Base-by-base conservation (phyloP, 2,888 invertebrate species). In the Drosophila kambysellisi region DNA sequence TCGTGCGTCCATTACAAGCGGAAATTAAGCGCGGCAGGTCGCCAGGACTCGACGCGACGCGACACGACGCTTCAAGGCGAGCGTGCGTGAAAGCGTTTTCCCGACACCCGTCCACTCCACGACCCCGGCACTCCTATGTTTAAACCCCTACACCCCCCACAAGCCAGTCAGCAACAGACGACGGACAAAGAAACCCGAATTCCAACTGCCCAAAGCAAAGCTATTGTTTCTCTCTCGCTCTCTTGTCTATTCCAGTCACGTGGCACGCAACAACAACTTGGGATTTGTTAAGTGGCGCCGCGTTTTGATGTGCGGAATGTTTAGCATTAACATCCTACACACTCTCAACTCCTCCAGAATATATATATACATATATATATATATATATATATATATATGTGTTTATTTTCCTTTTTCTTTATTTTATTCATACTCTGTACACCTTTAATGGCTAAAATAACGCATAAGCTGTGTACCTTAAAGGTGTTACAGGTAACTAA, bases 11-110 rank as follows among this genome's bases (percentile, higher is more conserved):
- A 91, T 90, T 92, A 83, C 85, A 82, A 86, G 82, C 91, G 90
- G 91, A 92, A 90, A 92, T 92, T 88, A 90, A 90, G 88, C 90
- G 84, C 89, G 87, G 89, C 91, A 83, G 85, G 81, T 89, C 85
- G 81, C 76, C 80, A 63, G 56, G 64, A 46, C 25, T 7, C 62
- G 50, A 51, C 33, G 77, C 73, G 64, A 56, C 25, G 25, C 25
- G 25, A 25, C 12, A 39, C 70, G 56, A 51, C 62, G 81, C 77
- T 58, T 12, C 50, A 72, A 75, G 66, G 74, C 80, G 88, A 82
- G 86, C 85, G 89, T 86, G 85, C 85, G 83, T 86, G 85, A 86
- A 86, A 86, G 89, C 85, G 85, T 86, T 86, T 89, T 85, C 75
- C 85, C 89, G 86, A 74, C 83, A 70, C 53, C 39, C 53, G 33